Percentiles rank a stretch among this genome's conserved stretches.
Evolutionary conservation across 1,140 invertebrate species (phyloP).

Genomic region (Anoplophora glabripennis): DNA sequence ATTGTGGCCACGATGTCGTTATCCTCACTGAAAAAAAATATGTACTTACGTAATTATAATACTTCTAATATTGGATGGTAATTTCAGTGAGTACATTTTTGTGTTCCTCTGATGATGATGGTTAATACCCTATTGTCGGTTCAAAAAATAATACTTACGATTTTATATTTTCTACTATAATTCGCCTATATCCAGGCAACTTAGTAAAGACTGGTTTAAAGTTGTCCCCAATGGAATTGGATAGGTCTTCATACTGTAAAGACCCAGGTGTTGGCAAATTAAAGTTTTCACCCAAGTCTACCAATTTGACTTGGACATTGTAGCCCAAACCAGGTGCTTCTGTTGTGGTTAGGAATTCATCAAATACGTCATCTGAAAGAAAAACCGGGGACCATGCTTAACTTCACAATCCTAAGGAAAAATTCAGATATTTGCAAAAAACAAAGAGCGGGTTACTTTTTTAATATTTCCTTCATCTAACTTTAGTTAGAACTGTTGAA

Average conservation of each 20-base stretch:
- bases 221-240: constrained; percentile 62
- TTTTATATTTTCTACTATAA: constrained; percentile 67
- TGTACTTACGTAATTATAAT: background rate
- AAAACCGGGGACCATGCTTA: background rate
- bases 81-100: no score
- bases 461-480: no score
- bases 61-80: no score
- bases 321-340: constrained; percentile 65
- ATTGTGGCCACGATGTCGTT: constrained; percentile 64
- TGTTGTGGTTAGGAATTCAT: constrained; percentile 58
- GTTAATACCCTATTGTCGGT: background rate
- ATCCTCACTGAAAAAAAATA: constrained; percentile 50
- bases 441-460: no score
- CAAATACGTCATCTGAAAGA: constrained; percentile 51
- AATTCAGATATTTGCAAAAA: no score
- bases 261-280: constrained; percentile 64
- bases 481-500: no score
- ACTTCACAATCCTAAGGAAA: no score
- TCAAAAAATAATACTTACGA: constrained; percentile 56
- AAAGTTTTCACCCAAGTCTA: constrained; percentile 74
- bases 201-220: constrained; percentile 62
- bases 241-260: constrained; percentile 70
- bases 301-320: constrained; percentile 69
- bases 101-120: no score
- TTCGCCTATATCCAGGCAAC: constrained; percentile 70